These are phyloP conservation scores for Babyrousa celebensis DNA, from an alignment of 2,797 vertebrate genomes.

Conservation along the genomic window DNA sequence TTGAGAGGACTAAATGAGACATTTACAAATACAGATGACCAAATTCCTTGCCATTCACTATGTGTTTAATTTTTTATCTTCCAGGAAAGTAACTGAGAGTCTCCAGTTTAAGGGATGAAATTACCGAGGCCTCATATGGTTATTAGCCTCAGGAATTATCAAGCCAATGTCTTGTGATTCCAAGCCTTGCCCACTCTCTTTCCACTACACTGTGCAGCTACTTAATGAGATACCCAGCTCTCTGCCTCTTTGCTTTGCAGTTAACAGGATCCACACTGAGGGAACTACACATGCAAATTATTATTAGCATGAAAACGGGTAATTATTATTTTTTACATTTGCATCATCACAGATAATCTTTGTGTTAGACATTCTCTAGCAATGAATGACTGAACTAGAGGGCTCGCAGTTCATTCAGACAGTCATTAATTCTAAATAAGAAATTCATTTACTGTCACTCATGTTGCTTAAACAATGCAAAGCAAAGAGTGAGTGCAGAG, in stretches of 20 bases:
- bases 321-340: constrained; percentile 81
- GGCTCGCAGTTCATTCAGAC: constrained; percentile 65
- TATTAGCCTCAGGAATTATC: background rate
- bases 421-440: constrained; percentile 82
- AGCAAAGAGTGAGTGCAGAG: constrained; percentile 54
- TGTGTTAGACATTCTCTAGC: constrained; percentile 76
- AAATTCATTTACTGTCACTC: constrained; percentile 84
- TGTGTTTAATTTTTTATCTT: background rate
- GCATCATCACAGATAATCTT: constrained; percentile 81
- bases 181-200: constrained; percentile 1
- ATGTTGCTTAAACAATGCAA: constrained; percentile 74
- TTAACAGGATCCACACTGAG: constrained; percentile 29
- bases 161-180: background rate
- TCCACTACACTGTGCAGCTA: background rate
- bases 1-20: constrained; percentile 53
- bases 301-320: constrained; percentile 79
- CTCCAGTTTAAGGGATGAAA: constrained; percentile 2
- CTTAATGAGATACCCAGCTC: constrained; percentile 65
- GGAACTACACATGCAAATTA: constrained; percentile 68
- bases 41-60: constrained; percentile 25
- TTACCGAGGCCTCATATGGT: background rate
- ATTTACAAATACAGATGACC: constrained; percentile 43
- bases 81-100: background rate
- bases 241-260: background rate
- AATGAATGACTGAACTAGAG: constrained; percentile 75